Evolutionary conservation across 2,113 vertebrate genomes (phyloP).

Genomic region (Apodemus speciosus): DNA sequence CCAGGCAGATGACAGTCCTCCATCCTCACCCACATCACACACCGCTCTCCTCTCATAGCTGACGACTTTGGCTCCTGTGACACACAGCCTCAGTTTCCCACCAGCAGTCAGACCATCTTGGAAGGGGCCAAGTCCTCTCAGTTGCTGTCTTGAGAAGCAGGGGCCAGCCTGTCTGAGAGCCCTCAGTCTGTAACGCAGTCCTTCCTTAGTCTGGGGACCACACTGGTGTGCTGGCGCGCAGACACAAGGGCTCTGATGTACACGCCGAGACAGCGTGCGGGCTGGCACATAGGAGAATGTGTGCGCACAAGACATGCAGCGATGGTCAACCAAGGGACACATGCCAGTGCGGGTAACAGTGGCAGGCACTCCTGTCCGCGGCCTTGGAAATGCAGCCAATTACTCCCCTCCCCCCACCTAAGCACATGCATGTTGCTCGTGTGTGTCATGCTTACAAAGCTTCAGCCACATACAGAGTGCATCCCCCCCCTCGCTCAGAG

Average conservation of each 20-base stretch:
- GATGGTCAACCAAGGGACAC: not conserved
- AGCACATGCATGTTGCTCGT: not conserved
- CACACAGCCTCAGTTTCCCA: not conserved
- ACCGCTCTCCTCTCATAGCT: not conserved
- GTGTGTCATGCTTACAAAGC: too few relatives aligned
- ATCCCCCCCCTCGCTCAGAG: not conserved
- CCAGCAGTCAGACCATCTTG: not conserved
- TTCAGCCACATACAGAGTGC: not conserved
- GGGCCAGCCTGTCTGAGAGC: not conserved
- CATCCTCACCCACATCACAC: not conserved
- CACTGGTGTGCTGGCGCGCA: conserved; percentile 38
- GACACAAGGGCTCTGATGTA: not conserved
- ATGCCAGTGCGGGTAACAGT: not conserved
- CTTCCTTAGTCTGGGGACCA: not conserved
- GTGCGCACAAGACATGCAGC: rapidly evolving
- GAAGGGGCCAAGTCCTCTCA: not conserved
- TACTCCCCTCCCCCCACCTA: not conserved
- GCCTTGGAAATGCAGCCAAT: not conserved
- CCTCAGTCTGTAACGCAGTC: not conserved
- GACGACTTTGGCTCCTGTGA: not conserved
- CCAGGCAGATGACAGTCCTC: not conserved
- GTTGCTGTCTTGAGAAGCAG: not conserved
- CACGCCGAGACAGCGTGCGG: rapidly evolving
- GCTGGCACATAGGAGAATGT: rapidly evolving
- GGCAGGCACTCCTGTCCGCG: rapidly evolving